Base-by-base conservation (phyloP, 2,888 invertebrate genomes). In the Platycnemis pennipes region DNA sequence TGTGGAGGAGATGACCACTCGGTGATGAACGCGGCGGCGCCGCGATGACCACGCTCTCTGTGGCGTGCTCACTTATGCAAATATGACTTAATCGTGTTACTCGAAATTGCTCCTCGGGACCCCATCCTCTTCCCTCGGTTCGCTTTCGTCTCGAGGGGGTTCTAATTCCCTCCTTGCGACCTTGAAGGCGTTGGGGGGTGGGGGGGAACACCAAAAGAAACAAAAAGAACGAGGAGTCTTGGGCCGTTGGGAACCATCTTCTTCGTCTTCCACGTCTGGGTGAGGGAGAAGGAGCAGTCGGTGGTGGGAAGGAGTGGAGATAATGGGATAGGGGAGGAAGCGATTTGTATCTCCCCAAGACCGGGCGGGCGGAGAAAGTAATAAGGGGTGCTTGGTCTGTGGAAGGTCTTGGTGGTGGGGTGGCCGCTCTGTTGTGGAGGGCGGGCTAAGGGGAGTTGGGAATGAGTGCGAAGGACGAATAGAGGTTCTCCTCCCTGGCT, bases 51-150 rank as follows among this genome's bases (percentile, higher is more conserved):
- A 37, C 49, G 13, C 77, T 16, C 69, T 8, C 69, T 11, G 77
- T 77, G 77, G 77, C 31, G 77, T 77, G 31, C 77, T 77, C 77
- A 37, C 77, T 31, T 77, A 77, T 77, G 77, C 31, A 77, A 77
- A 77, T 77, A 77, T 37, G 77, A 37, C 77, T 77, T 77, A 77
- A 77, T 77, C 77, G 37, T 37, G 16, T 77, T 77, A n/a, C 37
- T 77, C 77, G 26, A 77, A 77, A 77, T 37, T 77, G 37, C 77
- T 37, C 31, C 37, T 8, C 77, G 22, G 11, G 5, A 63, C 26
- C n/a, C 63, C 26, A 22, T 63, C n/a, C 26, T 26, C 22, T 26
- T 19, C 26, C 63, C 5, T 63, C 22, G 56, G 56, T 22, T 19
- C 63, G 63, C 63, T 26, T 22, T 26, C 7, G n/a, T 63, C 26